Base-by-base conservation (phyloP, 37 sponge, comb jelly and placozoan genomes). In the Crambe crambe region DNA sequence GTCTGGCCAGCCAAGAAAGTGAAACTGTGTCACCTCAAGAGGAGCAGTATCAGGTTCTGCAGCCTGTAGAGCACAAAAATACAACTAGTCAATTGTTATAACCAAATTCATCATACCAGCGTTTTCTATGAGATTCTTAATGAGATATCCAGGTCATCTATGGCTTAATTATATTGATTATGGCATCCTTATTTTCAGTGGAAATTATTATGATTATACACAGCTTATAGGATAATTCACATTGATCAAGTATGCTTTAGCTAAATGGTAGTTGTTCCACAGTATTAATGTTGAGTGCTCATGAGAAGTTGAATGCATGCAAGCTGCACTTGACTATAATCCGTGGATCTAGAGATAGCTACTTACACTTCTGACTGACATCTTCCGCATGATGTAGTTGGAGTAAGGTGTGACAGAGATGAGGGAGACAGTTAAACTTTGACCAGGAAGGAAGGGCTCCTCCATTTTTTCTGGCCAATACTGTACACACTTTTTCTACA, bases 1-100 rank as follows among this genome's bases (percentile, higher is more conserved):
- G 40, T 92, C 90, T 10, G 90, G 90, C 93, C 93, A 92, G 32
- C 68, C 82, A 2, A 86, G 83, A 82, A 60, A 92, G 61, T 84
- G 83, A 63, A 89, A 89, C 73, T 89, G 86, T 40, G 56, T 85
- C 27, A 91, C 81, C 36, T 68, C 64, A 32, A 89, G 72, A 12
- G 80, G 51, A 47, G 51, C 37, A 5, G 2, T 40, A 35, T 27
- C 54, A 6, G 78, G 68, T 8, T 56, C 68, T 42, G 51, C 51
- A 15, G 51, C 12, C 51, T 47, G 51, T 47, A 12, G 10, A 47
- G 51, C 51, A 47, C 12, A 47, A 15, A 12, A 47, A 47, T 12
- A 15, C 51, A 47, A 47, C 51, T 47, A 6, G 51, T 47, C 6
- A 47, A 47, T n/a, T n/a, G n/a, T n/a, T n/a, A n/a, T n/a, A n/a